Percentiles rank a stretch among this genome's conserved stretches.
Evolutionary conservation across 1,140 invertebrate species (phyloP).

Genomic region (Centruroides vittatus): DNA sequence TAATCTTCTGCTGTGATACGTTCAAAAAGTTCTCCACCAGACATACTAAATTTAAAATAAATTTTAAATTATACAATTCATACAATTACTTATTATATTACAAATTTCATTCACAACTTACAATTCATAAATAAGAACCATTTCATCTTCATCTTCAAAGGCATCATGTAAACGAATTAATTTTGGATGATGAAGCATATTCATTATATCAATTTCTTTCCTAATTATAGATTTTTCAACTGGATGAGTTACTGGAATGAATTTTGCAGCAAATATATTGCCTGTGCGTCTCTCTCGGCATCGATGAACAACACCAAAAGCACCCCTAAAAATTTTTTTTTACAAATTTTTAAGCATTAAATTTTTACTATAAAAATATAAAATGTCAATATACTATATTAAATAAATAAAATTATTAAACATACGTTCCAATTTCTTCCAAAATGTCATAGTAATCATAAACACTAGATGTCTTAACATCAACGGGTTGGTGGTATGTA

Average conservation of each 20-base stretch:
- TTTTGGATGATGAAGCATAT: slow-evolving; percentile 92
- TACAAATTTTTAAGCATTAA: not conserved
- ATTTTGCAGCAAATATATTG: slow-evolving; percentile 96
- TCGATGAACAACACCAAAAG: slow-evolving; percentile 96
- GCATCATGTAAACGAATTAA: slow-evolving; percentile 97
- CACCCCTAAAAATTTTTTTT: slow-evolving; percentile 43
- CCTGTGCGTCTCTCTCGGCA: slow-evolving; percentile 91
- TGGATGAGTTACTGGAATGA: slow-evolving; percentile 87
- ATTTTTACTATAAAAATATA: not conserved
- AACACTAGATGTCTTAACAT: slow-evolving; percentile 84
- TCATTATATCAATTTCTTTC: slow-evolving; percentile 99
- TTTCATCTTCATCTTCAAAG: slow-evolving; percentile 98
- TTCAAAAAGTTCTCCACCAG: slow-evolving; percentile 96
- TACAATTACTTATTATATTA: no score
- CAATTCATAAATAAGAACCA: slow-evolving; percentile 99
- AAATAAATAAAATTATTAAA: slow-evolving; percentile 1
- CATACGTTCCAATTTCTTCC: slow-evolving; percentile 88
- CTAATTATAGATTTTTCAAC: slow-evolving; percentile 94
- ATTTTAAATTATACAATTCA: not conserved
- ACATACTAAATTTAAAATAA: slow-evolving; percentile 47
- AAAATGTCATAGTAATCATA: slow-evolving; percentile 98
- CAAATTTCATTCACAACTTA: slow-evolving; percentile 39
- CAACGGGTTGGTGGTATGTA: slow-evolving; percentile 95
- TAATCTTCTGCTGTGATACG: slow-evolving; percentile 95
- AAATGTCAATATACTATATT: not conserved